phyloP scores from a whole-genome alignment of 2,797 vertebrate genomes.

The Pseudotriccus pelzelni region DNA sequence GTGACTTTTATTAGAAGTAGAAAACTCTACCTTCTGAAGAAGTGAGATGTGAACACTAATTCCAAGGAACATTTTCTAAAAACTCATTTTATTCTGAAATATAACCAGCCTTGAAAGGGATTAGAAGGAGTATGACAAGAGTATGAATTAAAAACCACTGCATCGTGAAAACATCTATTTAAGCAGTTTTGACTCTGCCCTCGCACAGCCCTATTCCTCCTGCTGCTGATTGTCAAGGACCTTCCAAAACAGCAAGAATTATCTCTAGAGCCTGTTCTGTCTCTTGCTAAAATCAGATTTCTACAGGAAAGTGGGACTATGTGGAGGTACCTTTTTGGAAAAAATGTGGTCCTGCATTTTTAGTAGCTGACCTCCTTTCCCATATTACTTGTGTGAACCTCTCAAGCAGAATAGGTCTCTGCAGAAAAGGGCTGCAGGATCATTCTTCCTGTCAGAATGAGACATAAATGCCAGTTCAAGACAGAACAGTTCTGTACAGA shows the following conservation, averaged over 20 bases:
- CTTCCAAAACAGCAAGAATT: not conserved
- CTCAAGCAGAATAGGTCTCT: not conserved
- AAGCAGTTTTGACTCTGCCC: not conserved
- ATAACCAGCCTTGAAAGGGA: not conserved
- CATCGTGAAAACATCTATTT: not conserved
- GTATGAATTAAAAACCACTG: slow-evolving; percentile 4
- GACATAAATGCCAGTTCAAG: not conserved
- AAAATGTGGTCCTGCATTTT: not conserved
- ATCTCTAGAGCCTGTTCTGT: not conserved
- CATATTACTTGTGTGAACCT: not conserved
- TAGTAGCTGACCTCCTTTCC: not conserved
- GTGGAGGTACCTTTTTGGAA: not conserved
- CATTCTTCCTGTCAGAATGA: not conserved
- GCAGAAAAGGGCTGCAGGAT: not conserved
- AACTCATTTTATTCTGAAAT: not conserved
- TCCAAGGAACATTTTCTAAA: slow-evolving; percentile 24
- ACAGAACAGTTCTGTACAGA: not conserved
- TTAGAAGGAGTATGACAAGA: not conserved
- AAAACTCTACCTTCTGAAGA: slow-evolving; percentile 15
- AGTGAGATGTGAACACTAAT: not conserved
- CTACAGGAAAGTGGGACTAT: not conserved
- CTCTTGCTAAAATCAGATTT: not conserved
- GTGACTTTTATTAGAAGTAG: slow-evolving; percentile 20
- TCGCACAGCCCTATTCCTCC: not conserved
- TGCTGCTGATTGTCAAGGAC: not conserved